These are phyloP conservation scores for Aleiodes leptofemur DNA, from an alignment of 2,888 invertebrate genomes.

Conservation along the genomic window DNA sequence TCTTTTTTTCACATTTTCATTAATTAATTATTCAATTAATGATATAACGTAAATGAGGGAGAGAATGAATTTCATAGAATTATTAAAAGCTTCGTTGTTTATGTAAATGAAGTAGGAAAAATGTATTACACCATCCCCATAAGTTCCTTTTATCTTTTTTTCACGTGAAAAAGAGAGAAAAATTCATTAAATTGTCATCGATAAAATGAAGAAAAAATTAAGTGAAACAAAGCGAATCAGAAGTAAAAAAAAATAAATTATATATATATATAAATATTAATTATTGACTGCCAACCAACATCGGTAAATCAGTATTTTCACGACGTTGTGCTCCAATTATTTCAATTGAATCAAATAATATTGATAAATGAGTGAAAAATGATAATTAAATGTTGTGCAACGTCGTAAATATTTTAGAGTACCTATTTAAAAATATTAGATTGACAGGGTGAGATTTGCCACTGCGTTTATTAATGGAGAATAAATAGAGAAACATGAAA, in stretches of 20 bases:
- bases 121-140: too few species aligned
- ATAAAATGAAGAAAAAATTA: constrained; percentile 6
- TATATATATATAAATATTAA: constrained; percentile 19
- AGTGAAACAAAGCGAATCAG: not conserved
- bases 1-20: too few species aligned
- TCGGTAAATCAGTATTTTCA: constrained; percentile 47
- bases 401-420: constrained; percentile 28
- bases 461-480: not conserved
- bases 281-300: constrained; percentile 47
- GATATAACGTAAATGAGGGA: too few species aligned
- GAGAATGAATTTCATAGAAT: too few species aligned
- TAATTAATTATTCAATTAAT: too few species aligned
- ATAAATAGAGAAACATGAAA: not conserved
- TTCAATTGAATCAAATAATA: too few species aligned
- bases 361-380: not conserved
- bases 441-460: constrained; percentile 17
- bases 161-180: too few species aligned
- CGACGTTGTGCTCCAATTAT: constrained; percentile 25
- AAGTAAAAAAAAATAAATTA: constrained; percentile 21
- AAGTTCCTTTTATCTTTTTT: too few species aligned
- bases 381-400: constrained; percentile 1
- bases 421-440: constrained; percentile 28
- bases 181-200: not conserved
- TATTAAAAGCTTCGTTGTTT: too few species aligned
- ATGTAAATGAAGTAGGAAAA: too few species aligned